A percentile compares a stretch with the other conserved stretches of the same genome.
phyloP scores from a whole-genome alignment of 2,888 invertebrate genomes.

The Heliconius ismenius region DNA sequence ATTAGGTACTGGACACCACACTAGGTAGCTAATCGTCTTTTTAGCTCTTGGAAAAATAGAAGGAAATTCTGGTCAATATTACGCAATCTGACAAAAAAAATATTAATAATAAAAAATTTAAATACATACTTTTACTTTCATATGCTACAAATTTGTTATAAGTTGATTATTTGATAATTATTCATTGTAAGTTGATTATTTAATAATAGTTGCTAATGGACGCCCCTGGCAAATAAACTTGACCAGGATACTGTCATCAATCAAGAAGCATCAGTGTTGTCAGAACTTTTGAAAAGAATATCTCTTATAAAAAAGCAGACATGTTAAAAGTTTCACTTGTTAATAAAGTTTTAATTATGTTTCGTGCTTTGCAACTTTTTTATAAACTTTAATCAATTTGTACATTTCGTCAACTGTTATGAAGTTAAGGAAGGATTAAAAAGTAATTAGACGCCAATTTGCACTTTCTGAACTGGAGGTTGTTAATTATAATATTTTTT shows the following conservation, averaged over 20 bases:
- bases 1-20: neutral
- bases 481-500: neutral
- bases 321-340: slow-evolving; percentile 22
- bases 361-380: slow-evolving; percentile 20
- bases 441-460: slow-evolving; percentile 13
- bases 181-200: no score
- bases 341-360: slow-evolving; percentile 38
- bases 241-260: neutral
- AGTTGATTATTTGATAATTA: no score
- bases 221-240: no score
- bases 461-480: neutral
- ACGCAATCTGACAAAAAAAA: no score
- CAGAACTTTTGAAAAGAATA: neutral
- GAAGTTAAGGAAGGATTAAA: slow-evolving; percentile 12
- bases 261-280: no score
- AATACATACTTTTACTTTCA: no score
- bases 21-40: neutral
- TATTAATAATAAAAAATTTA: no score
- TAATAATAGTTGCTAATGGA: no score
- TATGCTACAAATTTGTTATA: no score
- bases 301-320: neutral
- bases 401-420: slow-evolving; percentile 18
- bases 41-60: neutral
- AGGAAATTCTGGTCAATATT: neutral
- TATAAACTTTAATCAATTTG: slow-evolving; percentile 27